phyloP scores from a whole-genome alignment of 2,888 invertebrate species.

The Pinctada fucata region DNA sequence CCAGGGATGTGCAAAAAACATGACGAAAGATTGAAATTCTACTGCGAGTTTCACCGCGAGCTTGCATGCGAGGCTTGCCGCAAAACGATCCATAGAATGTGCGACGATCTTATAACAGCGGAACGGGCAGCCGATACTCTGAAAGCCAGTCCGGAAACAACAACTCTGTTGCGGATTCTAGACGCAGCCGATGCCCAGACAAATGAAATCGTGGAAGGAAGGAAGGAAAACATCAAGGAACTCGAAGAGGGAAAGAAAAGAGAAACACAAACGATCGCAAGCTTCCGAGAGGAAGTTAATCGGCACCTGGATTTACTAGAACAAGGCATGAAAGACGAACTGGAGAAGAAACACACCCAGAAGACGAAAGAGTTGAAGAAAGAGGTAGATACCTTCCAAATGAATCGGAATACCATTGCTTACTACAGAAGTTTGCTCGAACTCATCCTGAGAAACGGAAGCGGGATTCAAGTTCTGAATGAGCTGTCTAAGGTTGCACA shows the following conservation, averaged over 20 bases:
- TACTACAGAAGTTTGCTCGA: slow-evolving; percentile 26
- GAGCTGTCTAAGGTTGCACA: slow-evolving; percentile 30
- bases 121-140: slow-evolving; percentile 29
- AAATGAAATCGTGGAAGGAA: slow-evolving; percentile 24
- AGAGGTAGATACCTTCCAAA: slow-evolving; percentile 32
- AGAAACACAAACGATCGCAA: slow-evolving; percentile 24
- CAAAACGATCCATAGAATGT: slow-evolving; percentile 16
- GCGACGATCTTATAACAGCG: slow-evolving; percentile 17
- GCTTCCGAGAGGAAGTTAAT: slow-evolving; percentile 24
- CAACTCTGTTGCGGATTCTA: slow-evolving; percentile 23
- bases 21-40: slow-evolving; percentile 26
- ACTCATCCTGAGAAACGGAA: slow-evolving; percentile 5
- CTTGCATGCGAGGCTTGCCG: slow-evolving; percentile 24
- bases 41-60: slow-evolving; percentile 24
- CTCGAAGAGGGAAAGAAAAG: slow-evolving; percentile 22
- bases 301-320: slow-evolving; percentile 32
- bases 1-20: slow-evolving; percentile 32
- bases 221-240: slow-evolving; percentile 26
- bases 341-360: slow-evolving; percentile 11
- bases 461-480: slow-evolving; percentile 26
- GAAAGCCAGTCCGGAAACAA: slow-evolving; percentile 23
- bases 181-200: slow-evolving; percentile 21
- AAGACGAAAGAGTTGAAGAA: slow-evolving; percentile 25
- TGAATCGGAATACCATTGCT: slow-evolving; percentile 22
- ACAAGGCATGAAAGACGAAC: slow-evolving; percentile 17